phyloP scores from a whole-genome alignment of 2,113 vertebrate genomes.

The Manacus vitellinus region DNA sequence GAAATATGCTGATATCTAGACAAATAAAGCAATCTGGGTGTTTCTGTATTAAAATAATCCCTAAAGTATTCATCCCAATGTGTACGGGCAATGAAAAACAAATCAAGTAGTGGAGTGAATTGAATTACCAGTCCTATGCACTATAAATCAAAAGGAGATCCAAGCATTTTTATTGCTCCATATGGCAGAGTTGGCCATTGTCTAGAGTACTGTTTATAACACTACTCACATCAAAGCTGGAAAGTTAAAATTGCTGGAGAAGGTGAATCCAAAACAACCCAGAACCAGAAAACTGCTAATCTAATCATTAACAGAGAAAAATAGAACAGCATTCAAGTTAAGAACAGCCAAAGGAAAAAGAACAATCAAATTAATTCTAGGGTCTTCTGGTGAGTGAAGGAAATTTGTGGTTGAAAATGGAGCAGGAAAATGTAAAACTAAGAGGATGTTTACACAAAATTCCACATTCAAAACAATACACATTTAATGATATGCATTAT shows the following conservation, averaged over 20 bases:
- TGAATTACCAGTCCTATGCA: constrained; percentile 7
- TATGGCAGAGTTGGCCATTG: constrained; percentile 26
- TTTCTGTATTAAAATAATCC: constrained; percentile 41
- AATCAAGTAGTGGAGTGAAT: constrained; percentile 34
- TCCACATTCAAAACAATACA: not conserved
- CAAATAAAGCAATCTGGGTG: constrained; percentile 44
- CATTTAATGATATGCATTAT: not conserved
- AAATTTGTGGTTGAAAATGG: not conserved
- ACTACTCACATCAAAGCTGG: not conserved
- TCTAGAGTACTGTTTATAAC: not conserved
- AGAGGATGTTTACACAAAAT: not conserved
- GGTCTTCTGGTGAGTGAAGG: not conserved
- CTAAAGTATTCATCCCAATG: constrained; percentile 26
- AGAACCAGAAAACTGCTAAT: not conserved
- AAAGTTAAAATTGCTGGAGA: constrained; percentile 8
- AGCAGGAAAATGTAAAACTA: not conserved
- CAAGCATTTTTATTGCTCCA: not conserved
- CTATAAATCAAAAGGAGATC: constrained; percentile 26
- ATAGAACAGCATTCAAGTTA: not conserved
- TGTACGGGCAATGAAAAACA: constrained; percentile 32
- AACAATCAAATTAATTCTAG: not conserved
- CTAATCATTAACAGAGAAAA: not conserved
- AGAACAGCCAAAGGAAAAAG: not conserved
- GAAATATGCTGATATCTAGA: constrained; percentile 22
- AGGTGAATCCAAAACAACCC: not conserved